These are phyloP conservation scores for Allobates femoralis DNA, from an alignment of 2,797 vertebrate species.

Conservation along the genomic window DNA sequence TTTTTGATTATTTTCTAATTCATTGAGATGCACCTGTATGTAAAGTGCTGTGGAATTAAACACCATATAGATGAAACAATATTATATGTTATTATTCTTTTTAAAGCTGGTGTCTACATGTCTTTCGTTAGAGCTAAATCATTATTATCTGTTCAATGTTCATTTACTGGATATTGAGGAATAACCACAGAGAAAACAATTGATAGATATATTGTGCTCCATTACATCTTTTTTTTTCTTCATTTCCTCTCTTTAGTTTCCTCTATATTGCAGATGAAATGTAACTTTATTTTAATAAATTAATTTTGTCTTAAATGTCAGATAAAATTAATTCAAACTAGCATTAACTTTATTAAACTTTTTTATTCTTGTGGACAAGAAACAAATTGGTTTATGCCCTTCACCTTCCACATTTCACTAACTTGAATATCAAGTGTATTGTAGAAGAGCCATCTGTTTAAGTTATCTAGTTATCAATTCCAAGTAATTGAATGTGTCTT, in stretches of 20 bases:
- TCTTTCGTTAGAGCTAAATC: too few species aligned
- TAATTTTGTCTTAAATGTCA: neutral
- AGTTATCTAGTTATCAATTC: neutral
- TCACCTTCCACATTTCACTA: neutral
- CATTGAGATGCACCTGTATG: too few species aligned
- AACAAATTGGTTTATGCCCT: neutral
- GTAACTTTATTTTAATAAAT: neutral
- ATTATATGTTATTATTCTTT: too few species aligned
- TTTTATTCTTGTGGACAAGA: neutral
- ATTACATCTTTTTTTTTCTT: neutral
- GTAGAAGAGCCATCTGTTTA: neutral
- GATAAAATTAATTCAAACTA: neutral
- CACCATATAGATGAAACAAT: too few species aligned
- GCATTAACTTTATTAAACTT: neutral
- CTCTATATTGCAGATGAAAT: slow-evolving; percentile 16
- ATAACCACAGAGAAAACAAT: neutral
- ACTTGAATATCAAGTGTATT: neutral
- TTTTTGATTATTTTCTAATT: too few species aligned
- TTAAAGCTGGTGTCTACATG: too few species aligned
- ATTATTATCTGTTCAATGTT: slow-evolving; percentile 12
- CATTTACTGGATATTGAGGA: slow-evolving; percentile 5
- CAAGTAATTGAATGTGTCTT: neutral
- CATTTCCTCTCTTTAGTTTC: slow-evolving; percentile 1
- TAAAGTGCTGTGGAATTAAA: too few species aligned
- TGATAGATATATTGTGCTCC: slow-evolving; percentile 12